These are phyloP conservation scores for Lates japonicus DNA, from an alignment of 2,797 vertebrate genomes.

Conservation along the genomic window DNA sequence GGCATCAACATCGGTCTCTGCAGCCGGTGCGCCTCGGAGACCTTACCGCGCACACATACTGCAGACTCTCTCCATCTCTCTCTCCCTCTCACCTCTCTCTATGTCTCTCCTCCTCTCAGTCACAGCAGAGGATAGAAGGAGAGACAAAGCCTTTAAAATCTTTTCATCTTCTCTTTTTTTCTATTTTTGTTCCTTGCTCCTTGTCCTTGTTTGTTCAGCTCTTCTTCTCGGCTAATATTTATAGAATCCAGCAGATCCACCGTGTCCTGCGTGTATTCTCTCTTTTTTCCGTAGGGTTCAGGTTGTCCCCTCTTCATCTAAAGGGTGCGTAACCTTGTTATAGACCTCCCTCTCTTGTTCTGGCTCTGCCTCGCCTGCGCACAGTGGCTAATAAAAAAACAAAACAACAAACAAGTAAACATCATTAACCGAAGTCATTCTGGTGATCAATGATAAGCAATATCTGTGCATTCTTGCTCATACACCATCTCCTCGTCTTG, in stretches of 20 bases:
- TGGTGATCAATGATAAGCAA: conserved; percentile 51
- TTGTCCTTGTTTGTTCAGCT: too few species aligned
- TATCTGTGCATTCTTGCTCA: conserved; percentile 42
- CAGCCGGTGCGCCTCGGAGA: conserved; percentile 86
- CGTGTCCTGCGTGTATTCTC: conserved; percentile 45
- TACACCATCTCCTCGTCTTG: conserved; percentile 53
- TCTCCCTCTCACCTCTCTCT: conserved; percentile 60
- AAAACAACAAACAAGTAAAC: conserved; percentile 71
- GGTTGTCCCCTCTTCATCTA: conserved; percentile 84
- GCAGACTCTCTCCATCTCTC: conserved; percentile 49
- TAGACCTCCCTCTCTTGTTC: conserved; percentile 79
- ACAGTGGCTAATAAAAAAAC: conserved; percentile 54
- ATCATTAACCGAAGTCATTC: conserved; percentile 45
- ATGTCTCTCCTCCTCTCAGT: conserved; percentile 81
- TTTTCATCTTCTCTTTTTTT: conserved; percentile 71
- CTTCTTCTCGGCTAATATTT: too few species aligned
- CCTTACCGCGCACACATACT: conserved; percentile 73
- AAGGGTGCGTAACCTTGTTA: conserved; percentile 91
- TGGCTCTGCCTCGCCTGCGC: conserved; percentile 65
- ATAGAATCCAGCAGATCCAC: conserved; percentile 76
- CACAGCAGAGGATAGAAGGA: conserved; percentile 78
- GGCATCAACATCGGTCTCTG: conserved; percentile 90
- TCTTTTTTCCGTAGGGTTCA: conserved; percentile 76
- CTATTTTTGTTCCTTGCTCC: conserved; percentile 65
- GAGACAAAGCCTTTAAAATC: conserved; percentile 85